Conservation (phyloP, 2,888 invertebrate genomes). For the Ischnus inquisitorius region DNA sequence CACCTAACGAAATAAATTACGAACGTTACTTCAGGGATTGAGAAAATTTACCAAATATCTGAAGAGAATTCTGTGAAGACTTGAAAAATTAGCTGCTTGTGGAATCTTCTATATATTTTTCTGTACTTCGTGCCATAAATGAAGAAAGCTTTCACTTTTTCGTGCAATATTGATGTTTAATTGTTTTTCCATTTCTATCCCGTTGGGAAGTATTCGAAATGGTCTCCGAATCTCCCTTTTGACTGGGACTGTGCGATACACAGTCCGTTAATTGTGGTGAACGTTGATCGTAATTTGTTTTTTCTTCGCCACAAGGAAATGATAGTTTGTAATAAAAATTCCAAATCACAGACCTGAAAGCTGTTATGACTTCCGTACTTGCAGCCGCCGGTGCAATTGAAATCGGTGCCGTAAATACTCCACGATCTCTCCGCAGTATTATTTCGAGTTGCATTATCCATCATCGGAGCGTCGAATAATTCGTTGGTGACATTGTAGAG, state of each 20-base stretch:
- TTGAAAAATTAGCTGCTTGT: too few species aligned
- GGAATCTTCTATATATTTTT: too few species aligned
- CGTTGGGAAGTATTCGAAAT: too few species aligned
- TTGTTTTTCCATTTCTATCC: too few species aligned
- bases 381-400: slow-evolving; percentile 87
- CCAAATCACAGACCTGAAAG: slow-evolving; percentile 88
- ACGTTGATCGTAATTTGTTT: not conserved
- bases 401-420: slow-evolving; percentile 86
- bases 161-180: too few species aligned
- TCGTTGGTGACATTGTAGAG: slow-evolving; percentile 53
- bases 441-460: slow-evolving; percentile 66
- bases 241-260: too few species aligned
- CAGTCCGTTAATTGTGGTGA: not conserved
- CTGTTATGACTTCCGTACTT: slow-evolving; percentile 92
- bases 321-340: slow-evolving; percentile 14
- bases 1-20: slow-evolving; percentile 87
- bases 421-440: slow-evolving; percentile 71
- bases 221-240: too few species aligned
- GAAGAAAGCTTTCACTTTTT: too few species aligned
- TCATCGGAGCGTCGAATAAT: slow-evolving; percentile 51
- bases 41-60: not conserved
- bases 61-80: too few species aligned
- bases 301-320: not conserved
- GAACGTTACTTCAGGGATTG: not conserved
- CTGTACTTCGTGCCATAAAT: too few species aligned